Percentiles rank a stretch among this genome's conserved stretches.
Evolutionary conservation across 2,797 vertebrate species (phyloP).

Genomic region (Ammospiza maritima): DNA sequence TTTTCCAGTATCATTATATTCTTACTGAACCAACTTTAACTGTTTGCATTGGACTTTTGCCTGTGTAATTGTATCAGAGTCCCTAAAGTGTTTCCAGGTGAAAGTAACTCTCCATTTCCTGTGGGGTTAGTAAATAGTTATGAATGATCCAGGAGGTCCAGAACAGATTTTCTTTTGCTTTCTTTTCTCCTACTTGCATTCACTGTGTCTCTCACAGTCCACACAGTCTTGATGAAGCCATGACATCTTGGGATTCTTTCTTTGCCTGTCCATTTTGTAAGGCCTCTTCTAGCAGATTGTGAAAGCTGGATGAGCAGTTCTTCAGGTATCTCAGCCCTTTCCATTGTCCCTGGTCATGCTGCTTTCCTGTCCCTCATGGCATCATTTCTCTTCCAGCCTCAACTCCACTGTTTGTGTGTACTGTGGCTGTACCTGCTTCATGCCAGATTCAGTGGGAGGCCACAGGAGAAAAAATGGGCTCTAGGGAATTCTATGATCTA

Average conservation of each 20-base stretch:
- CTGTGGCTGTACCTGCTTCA: neutral
- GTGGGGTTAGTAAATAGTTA: neutral
- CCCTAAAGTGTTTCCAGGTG: neutral
- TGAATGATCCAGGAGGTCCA: neutral
- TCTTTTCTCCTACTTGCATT: neutral
- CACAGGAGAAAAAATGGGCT: neutral
- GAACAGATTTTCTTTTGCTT: neutral
- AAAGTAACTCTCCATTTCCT: neutral
- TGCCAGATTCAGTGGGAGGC: neutral
- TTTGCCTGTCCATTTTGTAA: neutral
- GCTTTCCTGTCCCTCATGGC: neutral
- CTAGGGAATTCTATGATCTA: neutral
- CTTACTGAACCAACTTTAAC: neutral
- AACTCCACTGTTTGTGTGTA: rapidly evolving
- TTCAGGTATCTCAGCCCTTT: neutral
- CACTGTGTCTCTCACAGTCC: neutral
- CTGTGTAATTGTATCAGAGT: neutral
- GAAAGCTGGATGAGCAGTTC: neutral
- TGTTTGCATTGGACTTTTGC: constrained; percentile 28
- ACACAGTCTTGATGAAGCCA: neutral
- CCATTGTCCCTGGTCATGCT: neutral
- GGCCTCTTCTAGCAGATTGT: neutral
- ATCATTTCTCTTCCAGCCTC: neutral
- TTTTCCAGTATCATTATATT: neutral
- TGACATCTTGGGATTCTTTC: neutral